Base-by-base conservation (phyloP, 2,797 vertebrate genomes). In the Pelochelys cantorii region DNA sequence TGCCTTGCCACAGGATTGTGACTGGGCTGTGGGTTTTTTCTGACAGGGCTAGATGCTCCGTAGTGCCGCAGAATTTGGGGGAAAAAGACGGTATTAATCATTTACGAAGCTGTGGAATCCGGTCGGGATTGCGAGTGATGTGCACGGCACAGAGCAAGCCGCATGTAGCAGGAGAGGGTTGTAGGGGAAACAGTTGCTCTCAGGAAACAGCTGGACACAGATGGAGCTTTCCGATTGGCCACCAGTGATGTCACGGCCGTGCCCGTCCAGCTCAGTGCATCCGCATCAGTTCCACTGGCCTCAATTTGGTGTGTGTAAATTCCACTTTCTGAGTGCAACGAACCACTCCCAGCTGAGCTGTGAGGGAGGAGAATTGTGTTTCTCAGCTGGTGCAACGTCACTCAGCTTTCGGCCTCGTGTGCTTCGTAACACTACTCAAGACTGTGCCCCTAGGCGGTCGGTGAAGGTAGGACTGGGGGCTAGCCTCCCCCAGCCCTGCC, bases 21-120 rank as follows among this genome's bases (percentile, higher is more conserved):
- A 96, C 94, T 96, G 84, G 77, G 9, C 85, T 90, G 78, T 96
- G 96, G 96, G 93, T 97, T 97, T 93, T 93, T 96, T 89, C 86
- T 95, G 89, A 93, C 29, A 20, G 92, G 87, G 93, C 96, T 95
- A 96, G 95, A 88, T 90, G 90, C 79, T 95, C 56, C 60, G 81
- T 81, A 90, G 88, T 79, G 71, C 79, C 84, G 85, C 79, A 29
- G 5, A 59, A 85, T 11, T 54, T 71, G 42, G 42, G 42, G 42
- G 42, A 48, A 65, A 65, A 59, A 0, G 81, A 78, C 4, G 65
- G 11, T 68, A 91, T 97, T 81, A 95, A 97, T 96, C 94, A 93
- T 86, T 91, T 91, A 86, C 91, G 86, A 93, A 95, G 80, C 79
- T 86, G 65, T 15, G 18, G 81, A 95, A 37, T 55, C 48, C 42